Evolutionary conservation across 2,797 vertebrate genomes (phyloP).

Genomic region (Artibeus jamaicensis): DNA sequence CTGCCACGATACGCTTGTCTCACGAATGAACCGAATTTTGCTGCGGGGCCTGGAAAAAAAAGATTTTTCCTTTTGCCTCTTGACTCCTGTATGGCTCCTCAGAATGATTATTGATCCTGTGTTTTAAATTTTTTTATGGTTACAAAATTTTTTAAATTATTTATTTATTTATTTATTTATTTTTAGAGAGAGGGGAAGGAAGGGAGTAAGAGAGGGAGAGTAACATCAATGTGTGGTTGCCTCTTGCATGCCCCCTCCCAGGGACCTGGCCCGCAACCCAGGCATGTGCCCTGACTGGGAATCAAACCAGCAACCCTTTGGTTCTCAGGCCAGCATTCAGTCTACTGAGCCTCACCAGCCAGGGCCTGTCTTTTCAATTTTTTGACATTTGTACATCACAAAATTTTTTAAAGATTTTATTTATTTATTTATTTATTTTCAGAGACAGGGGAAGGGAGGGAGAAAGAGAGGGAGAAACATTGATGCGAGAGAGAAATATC

Average conservation of each 20-base stretch:
- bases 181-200: neutral
- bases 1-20: neutral
- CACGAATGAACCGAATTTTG: neutral
- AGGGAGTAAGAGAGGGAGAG: neutral
- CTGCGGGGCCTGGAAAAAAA: neutral
- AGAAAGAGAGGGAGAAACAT: too few species aligned
- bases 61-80: neutral
- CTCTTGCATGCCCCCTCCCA: rapidly evolving
- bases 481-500: too few species aligned
- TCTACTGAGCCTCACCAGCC: neutral
- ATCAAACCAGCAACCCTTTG: neutral
- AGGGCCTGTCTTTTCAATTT: too few species aligned
- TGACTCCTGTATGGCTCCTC: neutral
- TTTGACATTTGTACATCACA: too few species aligned
- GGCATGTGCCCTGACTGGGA: neutral
- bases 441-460: too few species aligned
- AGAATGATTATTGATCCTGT: neutral
- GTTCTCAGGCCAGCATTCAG: too few species aligned
- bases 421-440: too few species aligned
- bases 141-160: neutral
- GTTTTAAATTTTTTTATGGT: neutral
- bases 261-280: neutral
- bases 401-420: too few species aligned
- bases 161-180: neutral
- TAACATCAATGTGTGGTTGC: neutral